Evolutionary conservation across 1,140 invertebrate genomes (phyloP).

Genomic region (Drosophila biarmipes): DNA sequence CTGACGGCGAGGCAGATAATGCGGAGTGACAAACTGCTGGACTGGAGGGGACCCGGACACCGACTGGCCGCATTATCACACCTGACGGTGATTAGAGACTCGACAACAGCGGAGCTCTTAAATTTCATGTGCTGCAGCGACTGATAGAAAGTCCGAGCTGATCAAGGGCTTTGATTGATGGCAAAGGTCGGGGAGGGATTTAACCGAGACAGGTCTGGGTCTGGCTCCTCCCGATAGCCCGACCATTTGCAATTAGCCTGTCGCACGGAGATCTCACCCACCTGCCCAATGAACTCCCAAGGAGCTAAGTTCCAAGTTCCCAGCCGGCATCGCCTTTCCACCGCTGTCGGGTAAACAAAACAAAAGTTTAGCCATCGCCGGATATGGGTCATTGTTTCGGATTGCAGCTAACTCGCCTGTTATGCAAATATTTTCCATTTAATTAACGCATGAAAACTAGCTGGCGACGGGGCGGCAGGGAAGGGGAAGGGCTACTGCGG

Average conservation of each 20-base stretch:
- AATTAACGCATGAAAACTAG: slow-evolving; percentile 77
- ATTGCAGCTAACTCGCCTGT: slow-evolving; percentile 50
- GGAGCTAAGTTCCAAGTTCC: slow-evolving; percentile 17
- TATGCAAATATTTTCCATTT: slow-evolving; percentile 81
- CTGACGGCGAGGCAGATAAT: slow-evolving; percentile 31
- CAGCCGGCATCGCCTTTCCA: no score
- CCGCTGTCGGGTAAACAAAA: slow-evolving; percentile 13
- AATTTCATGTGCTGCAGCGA: slow-evolving; percentile 43
- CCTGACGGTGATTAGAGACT: slow-evolving; percentile 67
- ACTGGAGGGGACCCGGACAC: slow-evolving; percentile 7
- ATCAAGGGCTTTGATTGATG: slow-evolving; percentile 52
- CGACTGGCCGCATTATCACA: slow-evolving; percentile 62
- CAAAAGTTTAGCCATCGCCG: slow-evolving; percentile 65
- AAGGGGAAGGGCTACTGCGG: slow-evolving; percentile 3
- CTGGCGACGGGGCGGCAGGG: slow-evolving; percentile 2
- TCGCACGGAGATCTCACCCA: slow-evolving; percentile 5
- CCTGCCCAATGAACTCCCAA: slow-evolving; percentile 41
- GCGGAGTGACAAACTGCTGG: slow-evolving; percentile 64
- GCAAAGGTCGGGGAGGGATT: slow-evolving; percentile 8
- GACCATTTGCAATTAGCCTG: slow-evolving; percentile 29
- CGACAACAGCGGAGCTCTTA: slow-evolving; percentile 29
- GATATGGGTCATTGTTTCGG: slow-evolving; percentile 72
- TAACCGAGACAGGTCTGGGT: background rate
- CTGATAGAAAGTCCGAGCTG: slow-evolving; percentile 50
- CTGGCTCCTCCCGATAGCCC: slow-evolving; percentile 1